A percentile compares a stretch with the other conserved stretches of the same genome.
Conservation (phyloP, 2,888 invertebrate genomes). For the Muscina levida region DNA sequence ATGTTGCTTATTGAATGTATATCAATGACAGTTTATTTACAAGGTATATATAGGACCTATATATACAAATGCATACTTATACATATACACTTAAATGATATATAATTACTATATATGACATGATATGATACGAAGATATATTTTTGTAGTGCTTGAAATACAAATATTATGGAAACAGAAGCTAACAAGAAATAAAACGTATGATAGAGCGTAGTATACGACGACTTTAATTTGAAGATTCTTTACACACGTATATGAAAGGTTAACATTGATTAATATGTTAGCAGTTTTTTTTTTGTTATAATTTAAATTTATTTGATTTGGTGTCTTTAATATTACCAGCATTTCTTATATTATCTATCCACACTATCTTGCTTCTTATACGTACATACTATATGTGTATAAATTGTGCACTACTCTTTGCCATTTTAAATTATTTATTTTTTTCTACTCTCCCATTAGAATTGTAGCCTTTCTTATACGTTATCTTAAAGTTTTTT, state of each 20-base stretch:
- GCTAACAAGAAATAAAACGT: neutral
- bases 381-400: no score
- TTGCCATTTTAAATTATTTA: no score
- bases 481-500: neutral
- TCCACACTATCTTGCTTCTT: no score
- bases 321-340: no score
- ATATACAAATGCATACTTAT: constrained; percentile 3
- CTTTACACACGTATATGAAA: no score
- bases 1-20: constrained; percentile 57
- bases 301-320: no score
- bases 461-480: constrained; percentile 6
- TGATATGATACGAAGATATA: constrained; percentile 41
- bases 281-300: no score
- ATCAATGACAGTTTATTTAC: constrained; percentile 48
- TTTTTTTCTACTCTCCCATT: constrained; percentile 20
- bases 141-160: constrained; percentile 61
- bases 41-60: constrained; percentile 45
- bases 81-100: constrained; percentile 19
- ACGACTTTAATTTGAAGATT: no score
- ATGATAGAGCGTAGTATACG: no score
- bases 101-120: constrained; percentile 28
- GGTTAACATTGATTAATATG: no score
- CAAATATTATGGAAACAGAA: constrained; percentile 5
- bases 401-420: no score
- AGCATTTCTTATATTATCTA: no score